Evolutionary conservation across 2,113 vertebrate species (phyloP), one percentile per base, ranked within the genome.

Genomic region (Chinchilla lanigera): DNA sequence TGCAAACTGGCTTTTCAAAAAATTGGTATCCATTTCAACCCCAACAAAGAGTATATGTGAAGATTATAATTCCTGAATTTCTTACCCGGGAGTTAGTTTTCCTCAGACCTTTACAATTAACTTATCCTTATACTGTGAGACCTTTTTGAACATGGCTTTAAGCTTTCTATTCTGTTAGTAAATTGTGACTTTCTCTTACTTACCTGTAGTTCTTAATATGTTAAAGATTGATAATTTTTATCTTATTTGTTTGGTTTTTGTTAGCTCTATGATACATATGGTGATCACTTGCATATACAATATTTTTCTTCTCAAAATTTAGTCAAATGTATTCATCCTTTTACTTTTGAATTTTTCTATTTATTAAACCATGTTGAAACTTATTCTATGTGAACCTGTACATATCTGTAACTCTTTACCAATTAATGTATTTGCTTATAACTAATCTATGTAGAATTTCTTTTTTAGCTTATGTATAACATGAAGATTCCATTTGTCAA

Each of bases 281-380:
- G 30, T 93, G 3, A 84, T 92, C 83, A 80, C 30, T 83, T 38
- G 24, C 8, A 14, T 33, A 67, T 7, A 83, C 5, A 83, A n/a
- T 81, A 56, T 50, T 83, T 87, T 61, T 90, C 17, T 71, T 89
- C 93, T 77, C n/a, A 77, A 91, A 82, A 88, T 61, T 54, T 61
- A 93, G 20, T 65, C 33, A 85, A 93, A 33, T 58, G 0, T 20
- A 80, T 83, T 95, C 22, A 77, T 38, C 19, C 41, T 82, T 89
- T 78, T 67, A 75, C 7, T 75, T 67, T 24, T 63, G 50, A 83
- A 47, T 92, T 86, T 9, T 69, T 91, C 44, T 67, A 47, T 24
- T 67, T 35, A 0, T 61, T 89, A 75, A 90, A 89, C 30, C 28
- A 84, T n/a, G 92, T 38, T 54, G 26, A 83, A 26, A 93, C 1